Evolutionary conservation across 2,797 vertebrate species (phyloP), one percentile per base, ranked within the genome.

Genomic region (Periophthalmus magnuspinnatus): DNA sequence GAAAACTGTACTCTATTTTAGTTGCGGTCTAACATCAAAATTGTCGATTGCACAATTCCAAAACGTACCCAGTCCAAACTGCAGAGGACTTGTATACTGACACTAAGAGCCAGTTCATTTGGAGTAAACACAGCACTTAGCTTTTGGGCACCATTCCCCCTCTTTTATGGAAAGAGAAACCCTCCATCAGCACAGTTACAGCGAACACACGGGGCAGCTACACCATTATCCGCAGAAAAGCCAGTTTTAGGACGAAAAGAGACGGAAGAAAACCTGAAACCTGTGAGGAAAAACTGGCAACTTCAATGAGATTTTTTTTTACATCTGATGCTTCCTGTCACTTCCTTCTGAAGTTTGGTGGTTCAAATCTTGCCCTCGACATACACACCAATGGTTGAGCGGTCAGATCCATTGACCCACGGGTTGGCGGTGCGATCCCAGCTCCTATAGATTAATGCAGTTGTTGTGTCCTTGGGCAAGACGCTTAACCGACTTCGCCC

Each of bases 91-190:
- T n/a, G n/a, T 41, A 22, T 38, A 38, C 19, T 41, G 59, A 61
- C 58, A 60, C 59, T 61, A 61, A 41, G 32, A 41, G 59, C 34
- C 34, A 61, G 59, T 61, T 61, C 33, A 61, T 61, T 61, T 61
- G 59, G 19, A 61, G 59, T 61, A 61, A 61, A 61, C 34, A 38
- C 59, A 61, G 59, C 59, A 61, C 59, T 61, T 61, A 61, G 59
- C 34, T 61, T 41, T 61, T 41, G 59, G 59, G 59, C 59, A 21
- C 59, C 9, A n/a, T 21, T 41, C 36, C 36, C 34, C 17, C 34
- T 38, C 59, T 61, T 59, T 61, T 61, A 61, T 41, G 59, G 59
- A 41, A 61, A 61, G 19, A 61, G 59, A 41, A 61, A 61, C 59
- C 34, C 33, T 61, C 59, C 59, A 38, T 61, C 59, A 61, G n/a